Evolutionary conservation across 1,140 invertebrate genomes (phyloP).

Genomic region (Callitettix versicolor): DNA sequence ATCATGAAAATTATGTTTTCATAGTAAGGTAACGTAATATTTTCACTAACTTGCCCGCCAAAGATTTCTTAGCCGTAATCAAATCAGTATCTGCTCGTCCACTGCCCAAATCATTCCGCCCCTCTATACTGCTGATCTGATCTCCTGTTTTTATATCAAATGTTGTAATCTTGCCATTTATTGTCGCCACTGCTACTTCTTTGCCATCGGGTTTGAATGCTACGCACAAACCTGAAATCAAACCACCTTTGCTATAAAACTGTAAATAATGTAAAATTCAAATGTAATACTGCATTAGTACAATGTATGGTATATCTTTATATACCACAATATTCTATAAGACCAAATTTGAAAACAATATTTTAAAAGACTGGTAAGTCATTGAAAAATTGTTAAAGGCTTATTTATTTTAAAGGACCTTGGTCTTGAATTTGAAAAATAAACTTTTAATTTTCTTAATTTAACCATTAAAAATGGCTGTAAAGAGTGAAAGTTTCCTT

Average conservation of each 20-base stretch:
- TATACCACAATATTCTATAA: too few species aligned
- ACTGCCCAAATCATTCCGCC: constrained; percentile 75
- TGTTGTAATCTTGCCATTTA: constrained; percentile 81
- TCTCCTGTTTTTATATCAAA: constrained; percentile 60
- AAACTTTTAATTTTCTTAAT: too few species aligned
- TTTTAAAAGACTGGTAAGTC: neutral
- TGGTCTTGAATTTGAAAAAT: too few species aligned
- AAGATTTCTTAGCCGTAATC: constrained; percentile 74
- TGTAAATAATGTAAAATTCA: constrained; percentile 10
- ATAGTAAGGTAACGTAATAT: too few species aligned
- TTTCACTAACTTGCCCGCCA: constrained; percentile 67
- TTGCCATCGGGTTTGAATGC: constrained; percentile 78
- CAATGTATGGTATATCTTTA: too few species aligned
- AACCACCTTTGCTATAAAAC: constrained; percentile 4
- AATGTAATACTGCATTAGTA: too few species aligned
- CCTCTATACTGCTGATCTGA: constrained; percentile 74
- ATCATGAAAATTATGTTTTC: neutral
- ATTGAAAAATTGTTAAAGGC: too few species aligned
- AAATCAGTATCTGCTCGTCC: constrained; percentile 73
- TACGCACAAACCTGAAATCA: constrained; percentile 51
- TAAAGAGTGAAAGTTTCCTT: too few species aligned
- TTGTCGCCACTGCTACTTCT: constrained; percentile 81
- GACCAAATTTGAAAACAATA: too few species aligned
- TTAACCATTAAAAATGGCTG: too few species aligned
- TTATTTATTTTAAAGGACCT: too few species aligned